Conservation (phyloP, 2,888 invertebrate genomes). For the Drosophila kuntzei region DNA sequence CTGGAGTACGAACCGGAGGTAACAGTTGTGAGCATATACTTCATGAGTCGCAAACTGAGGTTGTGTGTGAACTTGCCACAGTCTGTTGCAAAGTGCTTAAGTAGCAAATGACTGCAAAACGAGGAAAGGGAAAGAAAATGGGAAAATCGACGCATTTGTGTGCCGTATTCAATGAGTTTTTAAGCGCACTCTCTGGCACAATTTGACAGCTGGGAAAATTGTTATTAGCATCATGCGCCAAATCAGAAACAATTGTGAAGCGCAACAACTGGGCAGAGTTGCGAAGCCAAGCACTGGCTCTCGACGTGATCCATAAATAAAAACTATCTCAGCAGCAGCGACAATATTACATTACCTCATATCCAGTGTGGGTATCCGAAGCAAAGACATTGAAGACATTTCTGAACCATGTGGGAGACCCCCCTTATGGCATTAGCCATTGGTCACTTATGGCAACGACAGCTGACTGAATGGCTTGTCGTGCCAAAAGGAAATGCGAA, state of each 20-base stretch:
- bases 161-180: conserved; percentile 48
- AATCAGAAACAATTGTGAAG: conserved; percentile 60
- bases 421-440: conserved; percentile 1
- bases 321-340: conserved; percentile 50
- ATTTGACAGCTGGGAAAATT: conserved; percentile 30
- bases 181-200: conserved; percentile 40
- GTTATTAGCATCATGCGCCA: conserved; percentile 56
- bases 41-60: conserved; percentile 17
- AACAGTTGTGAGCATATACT: conserved; percentile 42
- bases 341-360: conserved; percentile 44
- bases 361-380: conserved; percentile 28
- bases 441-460: conserved; percentile 36
- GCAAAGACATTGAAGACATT: conserved; percentile 39
- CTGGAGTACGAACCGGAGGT: conserved; percentile 31
- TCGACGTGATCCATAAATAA: conserved; percentile 57
- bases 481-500: conserved; percentile 20
- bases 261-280: conserved; percentile 46
- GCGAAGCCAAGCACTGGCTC: conserved; percentile 19
- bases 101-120: conserved; percentile 21
- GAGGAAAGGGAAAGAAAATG: conserved; percentile 8
- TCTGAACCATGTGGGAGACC: conserved; percentile 10
- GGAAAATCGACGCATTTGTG: conserved; percentile 7
- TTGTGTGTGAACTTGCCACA: conserved; percentile 14
- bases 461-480: conserved; percentile 44
- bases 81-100: conserved; percentile 30